phyloP scores from a whole-genome alignment of 2,888 invertebrate genomes.

The Catocala sponsa region DNA sequence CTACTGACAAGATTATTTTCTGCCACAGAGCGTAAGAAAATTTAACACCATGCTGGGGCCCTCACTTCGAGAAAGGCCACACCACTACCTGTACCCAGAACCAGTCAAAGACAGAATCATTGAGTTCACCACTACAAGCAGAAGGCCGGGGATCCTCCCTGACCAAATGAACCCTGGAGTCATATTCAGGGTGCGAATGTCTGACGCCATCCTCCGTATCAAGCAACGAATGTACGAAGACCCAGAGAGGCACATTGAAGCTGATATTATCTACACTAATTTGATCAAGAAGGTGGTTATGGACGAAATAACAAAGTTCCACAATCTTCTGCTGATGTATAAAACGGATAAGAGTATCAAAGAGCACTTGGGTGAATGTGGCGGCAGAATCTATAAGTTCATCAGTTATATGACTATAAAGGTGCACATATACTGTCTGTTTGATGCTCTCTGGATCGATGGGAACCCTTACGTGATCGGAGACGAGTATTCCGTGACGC shows the following conservation, averaged over 20 bases:
- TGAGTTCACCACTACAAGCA: conserved; percentile 75
- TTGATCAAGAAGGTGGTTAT: conserved; percentile 81
- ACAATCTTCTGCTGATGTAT: conserved; percentile 79
- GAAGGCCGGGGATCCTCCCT: conserved; percentile 75
- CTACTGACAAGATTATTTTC: conserved; percentile 58
- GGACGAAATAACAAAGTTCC: conserved; percentile 84
- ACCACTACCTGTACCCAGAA: conserved; percentile 81
- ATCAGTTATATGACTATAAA: conserved; percentile 84
- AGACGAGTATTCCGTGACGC: conserved; percentile 82
- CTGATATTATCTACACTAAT: conserved; percentile 83
- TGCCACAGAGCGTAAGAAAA: conserved; percentile 67
- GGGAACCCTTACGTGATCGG: conserved; percentile 84
- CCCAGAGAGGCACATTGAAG: conserved; percentile 80
- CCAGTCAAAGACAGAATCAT: conserved; percentile 77
- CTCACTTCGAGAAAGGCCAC: conserved; percentile 74
- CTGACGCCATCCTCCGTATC: conserved; percentile 80
- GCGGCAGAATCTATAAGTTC: conserved; percentile 81
- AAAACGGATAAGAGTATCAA: conserved; percentile 82
- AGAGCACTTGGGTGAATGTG: conserved; percentile 82
- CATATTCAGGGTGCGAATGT: conserved; percentile 81
- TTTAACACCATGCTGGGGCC: conserved; percentile 75
- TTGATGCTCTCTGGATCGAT: conserved; percentile 83
- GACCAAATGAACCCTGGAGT: conserved; percentile 84
- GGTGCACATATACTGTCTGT: conserved; percentile 82
- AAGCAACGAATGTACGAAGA: conserved; percentile 85